Base-by-base conservation (phyloP, 2,797 vertebrate species). In the Orientallactaga sibirica region DNA sequence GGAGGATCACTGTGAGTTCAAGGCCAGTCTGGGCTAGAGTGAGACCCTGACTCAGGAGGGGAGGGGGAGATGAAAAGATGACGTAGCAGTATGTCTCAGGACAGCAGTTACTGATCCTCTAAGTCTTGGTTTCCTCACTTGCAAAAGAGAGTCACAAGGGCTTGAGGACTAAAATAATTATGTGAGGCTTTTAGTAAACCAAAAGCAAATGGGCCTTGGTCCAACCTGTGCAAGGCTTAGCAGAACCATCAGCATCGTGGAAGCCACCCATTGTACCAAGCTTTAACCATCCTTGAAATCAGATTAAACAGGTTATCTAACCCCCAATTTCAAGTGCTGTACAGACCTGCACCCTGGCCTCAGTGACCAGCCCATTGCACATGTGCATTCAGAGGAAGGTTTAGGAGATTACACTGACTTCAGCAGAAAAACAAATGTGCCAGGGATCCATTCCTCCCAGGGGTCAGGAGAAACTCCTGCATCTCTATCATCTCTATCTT, bases 81-180 rank as follows among this genome's bases (percentile, higher is more conserved):
- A 58, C 37, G 22, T 7, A 29, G 67, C 16, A 62, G 58, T 25
- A 41, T 62, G 33, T 11, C 41, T 43, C 74, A 9, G 7, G 55
- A 75, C 33, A n/a, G 29, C 24, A 92, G 62, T 77, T 68, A 83
- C 62, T 82, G 67, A 62, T 71, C 11, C 20, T 91, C 64, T 77
- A 37, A 95, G 67, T 66, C 43, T 93, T 66, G 25, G 55, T 88
- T 64, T 96, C 66, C 58, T 75, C 22, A 55, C 74, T 80, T 77
- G 88, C 48, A 85, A 71, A 93, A n/a, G 76, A 16, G 12, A 92
- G 29, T 27, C 73, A 55, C 29, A 88, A n/a, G 11, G 77, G 84
- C 80, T 22, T n/a, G 48, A 80, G 62, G 33, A 37, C 14, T 58
- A 43, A 90, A 5, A 66, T n/a, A 74, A 77, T 16, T n/a, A n/a